These are phyloP conservation scores for Eptesicus fuscus DNA, from an alignment of 2,113 vertebrate genomes.

Conservation along the genomic window DNA sequence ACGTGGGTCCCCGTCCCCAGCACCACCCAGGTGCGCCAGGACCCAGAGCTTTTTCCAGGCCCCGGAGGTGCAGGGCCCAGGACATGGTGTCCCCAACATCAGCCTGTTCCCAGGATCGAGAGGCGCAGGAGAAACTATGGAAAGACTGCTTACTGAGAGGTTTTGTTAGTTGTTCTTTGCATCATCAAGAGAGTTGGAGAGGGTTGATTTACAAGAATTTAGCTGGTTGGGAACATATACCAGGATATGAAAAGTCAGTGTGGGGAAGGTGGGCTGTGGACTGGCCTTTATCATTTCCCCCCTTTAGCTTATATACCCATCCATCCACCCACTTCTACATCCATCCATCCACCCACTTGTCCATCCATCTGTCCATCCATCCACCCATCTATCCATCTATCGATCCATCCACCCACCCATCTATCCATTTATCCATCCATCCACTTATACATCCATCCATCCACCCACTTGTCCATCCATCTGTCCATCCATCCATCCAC, in stretches of 20 bases:
- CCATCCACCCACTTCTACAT: too few relatives aligned
- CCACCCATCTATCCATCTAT: too few relatives aligned
- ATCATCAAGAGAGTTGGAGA: not conserved
- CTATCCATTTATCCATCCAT: too few relatives aligned
- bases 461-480: too few relatives aligned
- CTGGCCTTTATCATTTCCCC: not conserved
- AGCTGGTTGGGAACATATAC: accelerated
- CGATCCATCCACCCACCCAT: too few relatives aligned
- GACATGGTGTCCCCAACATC: accelerated
- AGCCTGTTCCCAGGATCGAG: not conserved
- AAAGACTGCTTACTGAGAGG: accelerated
- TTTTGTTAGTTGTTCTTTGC: not conserved
- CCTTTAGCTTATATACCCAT: too few relatives aligned
- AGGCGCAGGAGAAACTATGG: accelerated
- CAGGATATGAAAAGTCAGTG: accelerated
- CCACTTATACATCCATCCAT: too few relatives aligned
- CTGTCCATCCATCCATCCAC: too few relatives aligned
- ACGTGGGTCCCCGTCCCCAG: accelerated
- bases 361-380: too few relatives aligned
- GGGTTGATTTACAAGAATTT: not conserved
- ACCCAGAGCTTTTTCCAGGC: too few relatives aligned
- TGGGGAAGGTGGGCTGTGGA: not conserved
- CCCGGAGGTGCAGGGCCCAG: accelerated
- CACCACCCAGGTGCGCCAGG: accelerated
- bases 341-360: too few relatives aligned